Evolutionary conservation across 2,113 vertebrate species (phyloP), one percentile per base, ranked within the genome.

Genomic region (Seriola quinqueradiata): DNA sequence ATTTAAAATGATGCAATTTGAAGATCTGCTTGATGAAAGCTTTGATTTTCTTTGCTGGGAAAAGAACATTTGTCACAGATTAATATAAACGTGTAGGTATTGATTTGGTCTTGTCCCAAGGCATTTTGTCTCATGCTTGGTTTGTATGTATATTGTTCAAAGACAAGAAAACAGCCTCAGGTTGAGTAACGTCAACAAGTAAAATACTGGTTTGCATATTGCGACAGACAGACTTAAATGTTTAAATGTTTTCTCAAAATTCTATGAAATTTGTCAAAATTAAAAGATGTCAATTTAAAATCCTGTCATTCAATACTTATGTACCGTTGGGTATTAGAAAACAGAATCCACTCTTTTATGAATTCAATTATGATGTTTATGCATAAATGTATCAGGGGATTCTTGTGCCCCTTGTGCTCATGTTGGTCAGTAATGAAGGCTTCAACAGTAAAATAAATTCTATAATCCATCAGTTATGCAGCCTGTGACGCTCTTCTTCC

Each of bases 161-260:
- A 36, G 4, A 75, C 19, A 75, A 14, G 9, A 42, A 69, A 32
- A 64, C 75, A 58, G 25, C 34, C 19, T 64, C 38, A 67, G 36
- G 50, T 46, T 76, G 23, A 57, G 17, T 57, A 44, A 75, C 0
- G 8, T 44, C 17, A 65, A 4, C 11, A 4, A 50, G 48, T 65
- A 13, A 46, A 7, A 57, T 34, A 14, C n/a, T 16, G 11, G 40
- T 42, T 42, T 42, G 40, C 8, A 9, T 10, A 9, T 42, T 42
- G 40, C 8, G 3, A 8, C 40, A 42, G 40, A 42, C 40, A 42
- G 9, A 10, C 9, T 42, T 8, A 10, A 42, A 36, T 25, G 13
- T 72, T 34, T 55, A 16, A 36, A 70, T 50, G 48, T 19, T 19
- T 50, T 28, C 28, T 28, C 28, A 28, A 28, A 28, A 28, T 28